Evolutionary conservation across 2,888 invertebrate species (phyloP).

Genomic region (Hirtodrosophila alboralis): DNA sequence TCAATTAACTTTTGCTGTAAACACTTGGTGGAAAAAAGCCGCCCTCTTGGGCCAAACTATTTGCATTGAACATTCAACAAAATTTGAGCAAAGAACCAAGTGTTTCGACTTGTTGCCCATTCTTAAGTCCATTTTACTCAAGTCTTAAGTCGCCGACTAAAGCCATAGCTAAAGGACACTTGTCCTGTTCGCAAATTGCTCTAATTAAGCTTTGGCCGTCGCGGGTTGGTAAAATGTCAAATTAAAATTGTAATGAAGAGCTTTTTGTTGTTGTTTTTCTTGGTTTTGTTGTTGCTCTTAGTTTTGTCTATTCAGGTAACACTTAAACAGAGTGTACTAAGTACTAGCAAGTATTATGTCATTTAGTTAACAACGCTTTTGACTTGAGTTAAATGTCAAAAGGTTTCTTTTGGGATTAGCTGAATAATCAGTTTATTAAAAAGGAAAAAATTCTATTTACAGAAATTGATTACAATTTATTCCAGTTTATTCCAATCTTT

Average conservation of each 20-base stretch:
- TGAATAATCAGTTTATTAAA: conserved; percentile 4
- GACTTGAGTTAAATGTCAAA: background rate
- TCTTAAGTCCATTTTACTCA: conserved; percentile 37
- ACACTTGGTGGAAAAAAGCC: conserved; percentile 26
- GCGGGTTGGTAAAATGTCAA: conserved; percentile 58
- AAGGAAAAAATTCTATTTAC: background rate
- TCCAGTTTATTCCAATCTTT: background rate
- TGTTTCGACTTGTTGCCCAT: conserved; percentile 38
- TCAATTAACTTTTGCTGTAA: conserved; percentile 70
- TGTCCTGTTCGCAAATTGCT: conserved; percentile 66
- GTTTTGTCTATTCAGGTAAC: conserved; percentile 17
- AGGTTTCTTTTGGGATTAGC: conserved; percentile 4
- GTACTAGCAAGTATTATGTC: conserved; percentile 7
- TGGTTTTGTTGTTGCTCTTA: conserved; percentile 14
- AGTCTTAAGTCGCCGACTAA: conserved; percentile 22
- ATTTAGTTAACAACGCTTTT: conserved; percentile 25
- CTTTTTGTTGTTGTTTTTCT: conserved; percentile 28
- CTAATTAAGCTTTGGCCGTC: conserved; percentile 67
- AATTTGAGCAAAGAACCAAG: conserved; percentile 20
- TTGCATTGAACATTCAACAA: conserved; percentile 46
- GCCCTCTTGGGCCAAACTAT: conserved; percentile 47
- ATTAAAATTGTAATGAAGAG: conserved; percentile 75
- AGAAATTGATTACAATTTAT: conserved; percentile 4
- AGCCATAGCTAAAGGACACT: conserved; percentile 56
- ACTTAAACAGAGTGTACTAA: conserved; percentile 1